phyloP scores from a whole-genome alignment of 1,140 invertebrate genomes.

The Whitmania pigra region DNA sequence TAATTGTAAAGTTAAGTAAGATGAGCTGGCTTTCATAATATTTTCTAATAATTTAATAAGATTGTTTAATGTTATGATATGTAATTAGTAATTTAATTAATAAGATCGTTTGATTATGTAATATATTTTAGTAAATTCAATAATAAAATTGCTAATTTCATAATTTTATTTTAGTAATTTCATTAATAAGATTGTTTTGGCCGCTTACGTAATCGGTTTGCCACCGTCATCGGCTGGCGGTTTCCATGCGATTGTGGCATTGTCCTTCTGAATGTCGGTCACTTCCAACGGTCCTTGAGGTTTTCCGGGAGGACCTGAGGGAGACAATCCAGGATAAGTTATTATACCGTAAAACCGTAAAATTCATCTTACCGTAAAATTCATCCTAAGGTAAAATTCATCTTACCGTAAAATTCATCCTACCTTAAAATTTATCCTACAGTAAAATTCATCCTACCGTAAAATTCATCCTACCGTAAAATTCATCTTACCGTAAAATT shows the following conservation, averaged over 20 bases:
- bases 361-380: not conserved
- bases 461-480: too few relatives aligned
- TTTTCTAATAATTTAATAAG: not conserved
- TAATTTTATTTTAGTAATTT: too few relatives aligned
- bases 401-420: not conserved
- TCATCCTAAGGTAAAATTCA: not conserved
- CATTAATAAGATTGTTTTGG: not conserved
- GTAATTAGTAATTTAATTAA: too few relatives aligned
- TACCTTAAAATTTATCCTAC: too few relatives aligned
- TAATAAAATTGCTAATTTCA: not conserved
- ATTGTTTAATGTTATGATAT: not conserved
- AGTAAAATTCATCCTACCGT: not conserved
- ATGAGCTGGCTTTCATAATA: not conserved
- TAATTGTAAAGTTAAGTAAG: conserved; percentile 42
- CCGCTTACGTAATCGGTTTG: conserved; percentile 58
- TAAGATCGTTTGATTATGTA: conserved; percentile 37
- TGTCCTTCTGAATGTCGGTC: conserved; percentile 83
- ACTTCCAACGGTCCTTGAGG: conserved; percentile 89
- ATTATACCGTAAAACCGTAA: too few relatives aligned
- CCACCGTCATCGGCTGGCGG: conserved; percentile 97
- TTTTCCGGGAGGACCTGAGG: conserved; percentile 64
- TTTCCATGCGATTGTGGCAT: conserved; percentile 87
- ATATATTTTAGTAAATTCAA: conserved; percentile 44
- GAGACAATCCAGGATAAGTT: not conserved
- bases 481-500: too few relatives aligned